Evolutionary conservation across 2,113 vertebrate species (phyloP), one percentile per base, ranked within the genome.

Genomic region (Odontophorus gujanensis): DNA sequence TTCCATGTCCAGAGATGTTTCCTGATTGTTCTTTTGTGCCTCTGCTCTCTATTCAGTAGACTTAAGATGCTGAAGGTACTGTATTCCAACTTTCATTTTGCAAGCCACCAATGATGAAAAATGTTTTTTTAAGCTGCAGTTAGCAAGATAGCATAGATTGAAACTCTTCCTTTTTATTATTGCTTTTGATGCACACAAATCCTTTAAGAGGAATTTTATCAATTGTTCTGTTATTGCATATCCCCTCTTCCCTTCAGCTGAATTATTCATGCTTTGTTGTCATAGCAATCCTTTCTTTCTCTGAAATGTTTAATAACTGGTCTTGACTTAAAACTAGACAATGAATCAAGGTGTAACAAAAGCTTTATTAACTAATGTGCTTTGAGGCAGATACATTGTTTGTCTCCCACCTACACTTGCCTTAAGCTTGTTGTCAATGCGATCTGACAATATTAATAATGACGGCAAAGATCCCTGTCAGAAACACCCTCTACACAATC

Each of bases 231-330:
- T 95, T 92, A 84, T 68, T 86, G 77, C 63, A 81, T 81, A 74
- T 92, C 80, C 61, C 71, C 72, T 97, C 92, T 95, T 40, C 87
- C 95, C 94, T 92, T 74, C 79, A 82, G 62, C 81, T 83, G 90
- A 93, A 98, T 97, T 95, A 97, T 97, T 97, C 94, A 97, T 78
- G 67, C 86, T 90, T 94, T 97, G 89, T 96, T 97, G 96, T 96
- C 95, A 93, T 95, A 95, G 89, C 85, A 96, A 97, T 96, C 30
- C 58, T 86, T 84, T 85, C 53, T 94, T 57, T 94, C 85, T 77
- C 78, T 81, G 88, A 97, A 96, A 95, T 97, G 90, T 95, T 97
- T 97, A 97, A 95, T 96, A 96, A 96, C 90, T 87, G 95, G 62
- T 90, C 78, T 92, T 94, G 95, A 94, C 88, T 92, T 55, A 38